A percentile compares a stretch with the other conserved stretches of the same genome.
Evolutionary conservation across 2,888 invertebrate genomes (phyloP).

Genomic region (Vannuccia rotundouncinata): DNA sequence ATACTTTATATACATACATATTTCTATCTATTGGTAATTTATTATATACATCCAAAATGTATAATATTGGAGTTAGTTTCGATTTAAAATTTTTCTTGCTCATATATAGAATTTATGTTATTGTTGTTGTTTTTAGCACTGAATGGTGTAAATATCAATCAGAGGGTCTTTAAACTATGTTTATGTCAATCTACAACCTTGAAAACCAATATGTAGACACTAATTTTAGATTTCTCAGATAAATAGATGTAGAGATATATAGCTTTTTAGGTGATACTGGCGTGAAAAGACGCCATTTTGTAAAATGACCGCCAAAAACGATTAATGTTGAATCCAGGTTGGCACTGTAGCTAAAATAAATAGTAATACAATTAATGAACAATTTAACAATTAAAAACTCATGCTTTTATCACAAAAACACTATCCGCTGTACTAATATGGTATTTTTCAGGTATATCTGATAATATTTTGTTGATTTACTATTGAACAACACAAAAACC

Average conservation of each 20-base stretch:
- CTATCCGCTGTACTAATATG: neutral
- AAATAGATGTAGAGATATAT: neutral
- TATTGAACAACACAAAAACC: no score
- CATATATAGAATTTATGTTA: no score
- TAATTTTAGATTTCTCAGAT: neutral
- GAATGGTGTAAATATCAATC: neutral
- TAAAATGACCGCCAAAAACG: neutral
- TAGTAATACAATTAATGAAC: neutral
- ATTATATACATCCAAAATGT: no score
- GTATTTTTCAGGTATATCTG: no score
- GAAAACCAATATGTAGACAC: neutral
- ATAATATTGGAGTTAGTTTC: no score
- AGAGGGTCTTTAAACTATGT: neutral
- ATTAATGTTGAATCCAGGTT: neutral
- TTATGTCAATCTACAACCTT: neutral
- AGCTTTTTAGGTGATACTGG: neutral
- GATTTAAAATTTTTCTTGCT: no score
- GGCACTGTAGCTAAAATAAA: neutral
- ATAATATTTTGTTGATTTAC: no score
- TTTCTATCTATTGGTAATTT: no score
- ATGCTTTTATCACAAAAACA: neutral
- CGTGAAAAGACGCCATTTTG: neutral
- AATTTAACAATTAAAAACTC: neutral
- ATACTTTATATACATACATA: no score
- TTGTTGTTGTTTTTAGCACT: no score